Percentiles rank a stretch among this genome's conserved stretches.
These are phyloP conservation scores for Philotrypesis tridentata DNA, from an alignment of 1,140 invertebrate genomes.

Conservation along the genomic window DNA sequence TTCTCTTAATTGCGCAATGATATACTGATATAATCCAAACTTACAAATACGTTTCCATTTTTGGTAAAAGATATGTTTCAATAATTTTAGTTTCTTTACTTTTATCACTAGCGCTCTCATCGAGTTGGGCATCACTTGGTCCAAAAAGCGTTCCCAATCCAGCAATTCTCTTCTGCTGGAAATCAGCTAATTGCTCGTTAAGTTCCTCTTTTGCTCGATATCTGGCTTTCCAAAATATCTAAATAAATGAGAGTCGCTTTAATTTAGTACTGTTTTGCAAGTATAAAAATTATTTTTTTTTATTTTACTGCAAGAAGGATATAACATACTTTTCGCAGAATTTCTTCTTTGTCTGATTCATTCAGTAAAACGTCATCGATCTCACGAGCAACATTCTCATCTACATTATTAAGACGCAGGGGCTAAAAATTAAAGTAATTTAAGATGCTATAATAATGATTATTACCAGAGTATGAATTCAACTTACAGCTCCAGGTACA, in stretches of 20 bases:
- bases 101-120: constrained; percentile 88
- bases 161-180: constrained; percentile 90
- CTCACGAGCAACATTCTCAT: constrained; percentile 90
- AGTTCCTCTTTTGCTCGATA: constrained; percentile 89
- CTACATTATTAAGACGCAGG: constrained; percentile 86
- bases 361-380: constrained; percentile 89
- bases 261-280: constrained; percentile 21
- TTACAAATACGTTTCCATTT: constrained; percentile 83
- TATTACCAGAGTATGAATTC: constrained; percentile 28
- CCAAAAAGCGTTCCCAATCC: constrained; percentile 94
- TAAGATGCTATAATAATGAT: constrained; percentile 46
- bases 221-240: constrained; percentile 90
- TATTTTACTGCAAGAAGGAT: constrained; percentile 29
- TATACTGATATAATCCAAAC: constrained; percentile 52
- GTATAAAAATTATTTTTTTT: constrained; percentile 32
- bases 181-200: constrained; percentile 90
- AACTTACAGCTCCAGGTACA: constrained; percentile 87
- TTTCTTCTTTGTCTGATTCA: constrained; percentile 91
- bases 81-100: constrained; percentile 84
- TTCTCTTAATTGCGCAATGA: constrained; percentile 20
- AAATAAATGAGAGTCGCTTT: constrained; percentile 52
- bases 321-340: constrained; percentile 82
- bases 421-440: constrained; percentile 77
- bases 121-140: constrained; percentile 86
- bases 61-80: constrained; percentile 82